Evolutionary conservation across 2,797 vertebrate species (phyloP).

Genomic region (Prunella strophiata): DNA sequence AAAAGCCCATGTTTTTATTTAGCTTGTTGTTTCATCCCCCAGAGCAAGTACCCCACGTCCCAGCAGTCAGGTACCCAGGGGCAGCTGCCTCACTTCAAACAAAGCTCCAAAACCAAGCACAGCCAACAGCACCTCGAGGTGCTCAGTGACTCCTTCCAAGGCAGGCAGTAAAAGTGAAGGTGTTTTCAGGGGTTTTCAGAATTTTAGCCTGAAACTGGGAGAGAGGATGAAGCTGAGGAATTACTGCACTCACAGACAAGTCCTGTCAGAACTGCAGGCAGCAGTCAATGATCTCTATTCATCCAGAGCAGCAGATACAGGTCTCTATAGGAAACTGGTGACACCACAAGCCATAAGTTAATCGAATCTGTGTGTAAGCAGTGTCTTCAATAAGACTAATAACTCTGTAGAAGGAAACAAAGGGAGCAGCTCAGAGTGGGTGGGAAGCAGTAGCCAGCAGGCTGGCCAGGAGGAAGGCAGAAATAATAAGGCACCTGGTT

Average conservation of each 20-base stretch:
- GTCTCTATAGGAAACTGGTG: not conserved
- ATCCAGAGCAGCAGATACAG: accelerated
- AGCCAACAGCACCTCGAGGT: not conserved
- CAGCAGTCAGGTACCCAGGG: not conserved
- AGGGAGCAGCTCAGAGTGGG: constrained; percentile 3
- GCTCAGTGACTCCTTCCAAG: not conserved
- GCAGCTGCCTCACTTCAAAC: not conserved
- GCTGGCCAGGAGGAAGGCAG: not conserved
- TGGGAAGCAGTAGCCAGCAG: constrained; percentile 31
- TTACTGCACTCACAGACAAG: not conserved
- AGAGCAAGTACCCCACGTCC: not conserved
- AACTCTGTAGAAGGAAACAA: not conserved
- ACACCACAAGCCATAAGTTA: not conserved
- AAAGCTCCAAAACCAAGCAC: not conserved
- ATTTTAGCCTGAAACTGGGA: not conserved
- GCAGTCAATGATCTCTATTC: not conserved
- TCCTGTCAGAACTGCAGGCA: not conserved
- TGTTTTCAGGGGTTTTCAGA: not conserved
- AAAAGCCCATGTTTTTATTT: not conserved
- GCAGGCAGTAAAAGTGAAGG: not conserved
- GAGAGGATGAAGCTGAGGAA: not conserved
- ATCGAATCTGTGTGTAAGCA: not conserved
- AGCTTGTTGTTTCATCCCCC: not conserved
- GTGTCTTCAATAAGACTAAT: not conserved
- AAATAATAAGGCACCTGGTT: not conserved